phyloP scores from a whole-genome alignment of 2,113 vertebrate species.

The Chaenogobius annularis region DNA sequence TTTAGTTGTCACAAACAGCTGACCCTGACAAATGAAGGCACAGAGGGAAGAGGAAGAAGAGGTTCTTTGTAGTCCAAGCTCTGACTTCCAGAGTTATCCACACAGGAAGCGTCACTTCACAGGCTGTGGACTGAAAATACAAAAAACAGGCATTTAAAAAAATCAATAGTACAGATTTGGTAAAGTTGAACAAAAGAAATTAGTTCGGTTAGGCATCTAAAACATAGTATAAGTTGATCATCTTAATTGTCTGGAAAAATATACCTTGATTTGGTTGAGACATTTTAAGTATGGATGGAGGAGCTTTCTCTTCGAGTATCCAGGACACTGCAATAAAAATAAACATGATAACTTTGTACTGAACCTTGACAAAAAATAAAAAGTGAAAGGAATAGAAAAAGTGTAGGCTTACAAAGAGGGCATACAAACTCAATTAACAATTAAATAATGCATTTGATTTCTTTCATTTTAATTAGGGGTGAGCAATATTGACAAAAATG shows the following conservation, averaged over 20 bases:
- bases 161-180: neutral
- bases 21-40: constrained; percentile 64
- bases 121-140: neutral
- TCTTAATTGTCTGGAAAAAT: neutral
- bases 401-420: no score
- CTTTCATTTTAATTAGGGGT: no score
- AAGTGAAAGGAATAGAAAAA: neutral
- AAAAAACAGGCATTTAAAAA: neutral
- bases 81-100: constrained; percentile 11
- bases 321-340: constrained; percentile 53
- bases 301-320: constrained; percentile 70
- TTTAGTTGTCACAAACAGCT: constrained; percentile 31
- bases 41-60: constrained; percentile 48
- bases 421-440: no score
- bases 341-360: constrained; percentile 18
- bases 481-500: no score
- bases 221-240: neutral
- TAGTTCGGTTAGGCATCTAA: neutral
- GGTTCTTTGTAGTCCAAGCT: constrained; percentile 12
- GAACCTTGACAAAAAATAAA: neutral
- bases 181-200: neutral
- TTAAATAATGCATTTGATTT: no score
- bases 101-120: constrained; percentile 14
- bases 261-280: constrained; percentile 52
- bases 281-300: constrained; percentile 53